Evolutionary conservation across 2,113 vertebrate species (phyloP).

Genomic region (Martes martes): DNA sequence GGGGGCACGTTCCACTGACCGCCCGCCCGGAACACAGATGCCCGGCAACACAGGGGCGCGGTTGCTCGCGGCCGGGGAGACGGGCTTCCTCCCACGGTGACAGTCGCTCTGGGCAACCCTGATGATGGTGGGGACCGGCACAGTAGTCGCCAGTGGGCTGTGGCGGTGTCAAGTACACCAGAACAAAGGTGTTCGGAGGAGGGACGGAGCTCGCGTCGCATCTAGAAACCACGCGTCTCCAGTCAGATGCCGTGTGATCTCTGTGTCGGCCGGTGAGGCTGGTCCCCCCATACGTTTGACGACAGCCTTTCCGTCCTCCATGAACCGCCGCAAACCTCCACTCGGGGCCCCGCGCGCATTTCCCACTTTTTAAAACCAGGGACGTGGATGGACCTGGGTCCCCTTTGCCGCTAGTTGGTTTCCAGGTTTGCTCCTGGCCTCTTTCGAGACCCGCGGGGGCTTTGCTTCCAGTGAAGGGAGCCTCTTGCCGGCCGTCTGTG

Average conservation of each 20-base stretch:
- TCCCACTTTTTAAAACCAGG: background rate
- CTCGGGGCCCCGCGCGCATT: background rate
- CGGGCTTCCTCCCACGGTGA: too few species aligned
- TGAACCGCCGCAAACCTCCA: background rate
- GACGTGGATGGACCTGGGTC: fast-evolving
- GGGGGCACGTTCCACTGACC: background rate
- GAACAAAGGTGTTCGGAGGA: background rate
- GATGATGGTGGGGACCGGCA: fast-evolving
- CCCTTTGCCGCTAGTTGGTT: background rate
- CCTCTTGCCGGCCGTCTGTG: fast-evolving
- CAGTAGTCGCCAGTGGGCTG: fast-evolving
- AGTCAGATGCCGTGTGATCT: background rate
- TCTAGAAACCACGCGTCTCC: background rate
- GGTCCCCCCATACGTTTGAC: too few species aligned
- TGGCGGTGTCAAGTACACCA: background rate
- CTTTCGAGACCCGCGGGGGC: background rate
- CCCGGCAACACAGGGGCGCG: fast-evolving
- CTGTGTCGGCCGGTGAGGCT: background rate
- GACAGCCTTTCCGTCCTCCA: background rate
- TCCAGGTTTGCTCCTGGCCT: too few species aligned
- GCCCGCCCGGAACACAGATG: background rate
- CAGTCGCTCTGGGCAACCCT: background rate
- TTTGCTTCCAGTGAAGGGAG: background rate
- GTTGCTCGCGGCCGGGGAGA: background rate
- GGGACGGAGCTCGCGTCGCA: fast-evolving